Evolutionary conservation across 92 coral and sea anemone species (phyloP).

Genomic region (Palythoa heliodiscus): DNA sequence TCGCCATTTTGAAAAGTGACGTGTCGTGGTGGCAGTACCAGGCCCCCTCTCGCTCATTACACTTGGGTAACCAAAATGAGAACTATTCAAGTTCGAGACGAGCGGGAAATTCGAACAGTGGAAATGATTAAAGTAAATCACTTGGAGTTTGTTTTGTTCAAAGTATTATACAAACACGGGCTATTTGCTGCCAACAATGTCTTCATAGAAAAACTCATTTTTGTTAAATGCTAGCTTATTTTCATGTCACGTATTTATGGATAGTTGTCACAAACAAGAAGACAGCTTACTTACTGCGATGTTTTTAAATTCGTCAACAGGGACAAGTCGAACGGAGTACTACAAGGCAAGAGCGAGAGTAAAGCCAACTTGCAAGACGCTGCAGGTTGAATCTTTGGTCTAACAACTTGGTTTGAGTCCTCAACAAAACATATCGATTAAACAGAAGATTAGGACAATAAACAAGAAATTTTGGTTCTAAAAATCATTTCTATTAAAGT

Average conservation of each 20-base stretch:
- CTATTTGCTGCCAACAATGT: too few relatives aligned
- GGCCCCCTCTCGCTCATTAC: too few relatives aligned
- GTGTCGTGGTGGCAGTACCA: too few relatives aligned
- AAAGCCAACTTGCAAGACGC: slow-evolving; percentile 21
- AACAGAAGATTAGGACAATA: background rate
- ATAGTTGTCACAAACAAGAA: background rate
- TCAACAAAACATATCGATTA: background rate
- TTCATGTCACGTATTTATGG: background rate
- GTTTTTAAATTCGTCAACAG: background rate
- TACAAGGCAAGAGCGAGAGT: slow-evolving; percentile 23
- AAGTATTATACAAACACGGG: background rate
- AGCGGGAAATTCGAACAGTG: too few relatives aligned
- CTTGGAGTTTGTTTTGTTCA: too few relatives aligned
- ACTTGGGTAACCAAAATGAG: too few relatives aligned
- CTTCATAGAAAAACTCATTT: too few relatives aligned
- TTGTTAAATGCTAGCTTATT: background rate
- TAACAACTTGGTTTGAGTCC: background rate
- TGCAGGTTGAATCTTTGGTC: slow-evolving; percentile 11
- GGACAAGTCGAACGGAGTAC: slow-evolving; percentile 28
- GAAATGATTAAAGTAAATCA: too few relatives aligned
- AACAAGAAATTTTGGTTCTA: background rate
- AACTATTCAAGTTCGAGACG: too few relatives aligned
- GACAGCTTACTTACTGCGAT: background rate
- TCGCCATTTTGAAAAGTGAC: too few relatives aligned
- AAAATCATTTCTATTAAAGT: background rate